Percentiles rank a stretch among this genome's conserved stretches.
These are phyloP conservation scores for Atta cephalotes DNA, from an alignment of 1,140 invertebrate genomes.

Conservation along the genomic window DNA sequence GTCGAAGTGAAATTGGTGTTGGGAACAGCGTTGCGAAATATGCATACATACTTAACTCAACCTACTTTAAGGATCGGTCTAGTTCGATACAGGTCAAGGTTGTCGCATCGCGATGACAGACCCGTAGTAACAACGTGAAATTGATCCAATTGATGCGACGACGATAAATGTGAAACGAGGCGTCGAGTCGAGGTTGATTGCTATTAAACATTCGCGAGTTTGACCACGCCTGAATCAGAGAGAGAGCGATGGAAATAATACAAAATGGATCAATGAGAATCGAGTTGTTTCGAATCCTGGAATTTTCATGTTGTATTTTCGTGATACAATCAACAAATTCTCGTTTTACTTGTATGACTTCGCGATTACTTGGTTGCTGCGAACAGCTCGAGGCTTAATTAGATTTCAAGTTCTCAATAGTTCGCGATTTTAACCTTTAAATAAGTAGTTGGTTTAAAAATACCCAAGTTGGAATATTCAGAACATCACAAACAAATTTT, in stretches of 20 bases:
- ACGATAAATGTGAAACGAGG: not conserved
- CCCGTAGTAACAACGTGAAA: not conserved
- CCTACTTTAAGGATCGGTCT: conserved; percentile 70
- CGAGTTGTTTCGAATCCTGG: too few relatives aligned
- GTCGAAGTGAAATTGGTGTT: conserved; percentile 84
- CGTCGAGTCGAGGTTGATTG: not conserved
- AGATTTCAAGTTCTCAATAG: not conserved
- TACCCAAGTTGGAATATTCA: too few relatives aligned
- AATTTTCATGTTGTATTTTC: not conserved
- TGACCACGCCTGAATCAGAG: not conserved
- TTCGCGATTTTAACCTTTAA: not conserved
- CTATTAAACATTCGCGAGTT: not conserved
- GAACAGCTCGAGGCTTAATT: not conserved
- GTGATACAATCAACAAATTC: not conserved
- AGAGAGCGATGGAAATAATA: not conserved
- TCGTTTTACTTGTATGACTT: not conserved
- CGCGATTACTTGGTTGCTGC: not conserved
- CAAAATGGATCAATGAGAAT: not conserved
- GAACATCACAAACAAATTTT: too few relatives aligned
- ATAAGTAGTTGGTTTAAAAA: too few relatives aligned
- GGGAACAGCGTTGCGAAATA: conserved; percentile 79
- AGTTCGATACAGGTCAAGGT: conserved; percentile 81
- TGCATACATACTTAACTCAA: conserved; percentile 75
- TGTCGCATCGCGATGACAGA: conserved; percentile 50
- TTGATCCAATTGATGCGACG: conserved; percentile 6